A percentile compares a stretch with the other conserved stretches of the same genome.
Conservation (phyloP, 1,140 invertebrate genomes). For the Charaxes varanes region DNA sequence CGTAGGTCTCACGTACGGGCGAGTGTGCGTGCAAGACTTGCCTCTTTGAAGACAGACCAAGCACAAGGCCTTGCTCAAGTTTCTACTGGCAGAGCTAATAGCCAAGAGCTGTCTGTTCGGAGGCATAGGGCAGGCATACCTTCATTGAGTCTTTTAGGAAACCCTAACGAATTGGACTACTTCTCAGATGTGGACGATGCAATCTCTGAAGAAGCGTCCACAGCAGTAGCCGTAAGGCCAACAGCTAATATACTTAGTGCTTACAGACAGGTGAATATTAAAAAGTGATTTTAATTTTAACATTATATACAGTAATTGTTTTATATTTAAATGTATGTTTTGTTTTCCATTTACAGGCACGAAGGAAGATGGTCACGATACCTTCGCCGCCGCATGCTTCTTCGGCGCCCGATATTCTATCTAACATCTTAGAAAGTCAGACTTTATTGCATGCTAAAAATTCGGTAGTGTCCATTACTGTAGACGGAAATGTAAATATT, state of each 20-base stretch:
- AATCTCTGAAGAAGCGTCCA: slow-evolving; percentile 38
- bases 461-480: slow-evolving; percentile 75
- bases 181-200: slow-evolving; percentile 72
- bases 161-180: slow-evolving; percentile 78
- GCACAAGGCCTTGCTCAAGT: slow-evolving; percentile 25
- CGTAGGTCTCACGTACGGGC: slow-evolving; percentile 50
- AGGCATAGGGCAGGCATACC: slow-evolving; percentile 36
- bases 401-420: slow-evolving; percentile 74
- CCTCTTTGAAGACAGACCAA: slow-evolving; percentile 21
- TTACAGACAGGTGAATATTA: slow-evolving; percentile 62
- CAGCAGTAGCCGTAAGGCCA: slow-evolving; percentile 59
- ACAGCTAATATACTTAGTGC: slow-evolving; percentile 53
- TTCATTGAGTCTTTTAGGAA: slow-evolving; percentile 75
- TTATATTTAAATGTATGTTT: not conserved
- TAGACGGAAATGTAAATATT: slow-evolving; percentile 76
- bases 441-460: slow-evolving; percentile 82
- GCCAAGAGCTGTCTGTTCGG: slow-evolving; percentile 45
- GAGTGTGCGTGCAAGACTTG: slow-evolving; percentile 49
- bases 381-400: slow-evolving; percentile 48
- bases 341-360: slow-evolving; percentile 42
- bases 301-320: no score
- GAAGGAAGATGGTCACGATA: slow-evolving; percentile 67
- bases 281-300: no score
- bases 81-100: slow-evolving; percentile 26
- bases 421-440: slow-evolving; percentile 84